Conservation (phyloP, 2,797 vertebrate genomes). For the Myioborus melanocephalus region DNA sequence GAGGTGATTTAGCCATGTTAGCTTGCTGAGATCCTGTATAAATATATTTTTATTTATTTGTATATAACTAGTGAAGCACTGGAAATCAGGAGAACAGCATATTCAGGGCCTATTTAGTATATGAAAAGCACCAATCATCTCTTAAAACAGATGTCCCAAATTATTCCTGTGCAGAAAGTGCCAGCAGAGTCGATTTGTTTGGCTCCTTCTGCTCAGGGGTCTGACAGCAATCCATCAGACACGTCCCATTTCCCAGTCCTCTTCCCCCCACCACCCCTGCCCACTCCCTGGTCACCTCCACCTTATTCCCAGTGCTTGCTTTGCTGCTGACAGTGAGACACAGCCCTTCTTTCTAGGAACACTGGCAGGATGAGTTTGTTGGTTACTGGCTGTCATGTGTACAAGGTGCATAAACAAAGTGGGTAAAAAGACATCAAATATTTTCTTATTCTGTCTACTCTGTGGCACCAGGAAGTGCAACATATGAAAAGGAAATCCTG, state of each 20-base stretch:
- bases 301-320: neutral
- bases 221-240: neutral
- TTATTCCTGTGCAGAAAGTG: neutral
- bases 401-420: neutral
- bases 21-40: neutral
- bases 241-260: neutral
- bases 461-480: neutral
- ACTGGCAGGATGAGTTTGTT: neutral
- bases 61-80: neutral
- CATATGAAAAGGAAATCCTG: neutral
- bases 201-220: neutral
- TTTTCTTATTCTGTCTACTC: neutral
- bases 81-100: neutral
- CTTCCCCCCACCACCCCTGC: neutral
- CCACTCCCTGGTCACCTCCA: neutral
- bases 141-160: neutral
- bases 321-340: neutral
- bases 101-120: neutral
- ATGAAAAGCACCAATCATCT: neutral
- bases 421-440: neutral
- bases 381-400: fast-evolving
- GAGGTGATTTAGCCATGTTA: neutral
- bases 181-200: neutral
- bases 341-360: neutral
- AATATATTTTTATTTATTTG: neutral